Base-by-base conservation (phyloP, 1,140 invertebrate species). In the Radopholus similis region DNA sequence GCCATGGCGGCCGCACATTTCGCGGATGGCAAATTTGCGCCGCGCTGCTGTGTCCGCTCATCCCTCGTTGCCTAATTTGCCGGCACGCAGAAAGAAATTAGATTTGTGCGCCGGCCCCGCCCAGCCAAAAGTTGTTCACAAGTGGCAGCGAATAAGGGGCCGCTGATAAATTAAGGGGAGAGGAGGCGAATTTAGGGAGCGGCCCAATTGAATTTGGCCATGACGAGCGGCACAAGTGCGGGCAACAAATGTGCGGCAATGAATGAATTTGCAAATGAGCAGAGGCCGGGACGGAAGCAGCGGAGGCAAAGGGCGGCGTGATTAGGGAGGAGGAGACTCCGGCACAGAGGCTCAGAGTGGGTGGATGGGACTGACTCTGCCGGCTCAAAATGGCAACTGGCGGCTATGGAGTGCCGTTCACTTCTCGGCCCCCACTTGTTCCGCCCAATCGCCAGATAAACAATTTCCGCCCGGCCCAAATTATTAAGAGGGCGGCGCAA, bases 221-320 rank as follows among this genome's bases (percentile, higher is more conserved):
- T n/a, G 11, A 42, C n/a, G n/a, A n/a, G n/a, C n/a, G n/a, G n/a
- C n/a, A n/a, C n/a, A n/a, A n/a, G n/a, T n/a, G n/a, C n/a, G n/a
- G n/a, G n/a, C n/a, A n/a, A n/a, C n/a, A n/a, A n/a, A n/a, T n/a
- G n/a, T n/a, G n/a, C n/a, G 26, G 54, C 26, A 13, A 55, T 28
- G 34, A 58, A 58, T 58, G 34, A 58, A 58, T 44, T 58, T 58
- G 28, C 34, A 58, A 58, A 58, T 58, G 56, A 44, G 34, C 26
- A n/a, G n/a, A n/a, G n/a, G n/a, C n/a, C n/a, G n/a, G n/a, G n/a
- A n/a, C n/a, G n/a, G n/a, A n/a, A n/a, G n/a, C n/a, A n/a, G n/a
- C n/a, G n/a, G n/a, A n/a, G 40, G 6, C 56, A 35, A 58, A 58
- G 28, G 28, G 28, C 35, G 35, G 30, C 40, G 40, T 58, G 11